phyloP scores from a whole-genome alignment of 30 jellyfish, hydroid and myxozoan genomes.

The Aurelia aurita complex sp. Pacific region DNA sequence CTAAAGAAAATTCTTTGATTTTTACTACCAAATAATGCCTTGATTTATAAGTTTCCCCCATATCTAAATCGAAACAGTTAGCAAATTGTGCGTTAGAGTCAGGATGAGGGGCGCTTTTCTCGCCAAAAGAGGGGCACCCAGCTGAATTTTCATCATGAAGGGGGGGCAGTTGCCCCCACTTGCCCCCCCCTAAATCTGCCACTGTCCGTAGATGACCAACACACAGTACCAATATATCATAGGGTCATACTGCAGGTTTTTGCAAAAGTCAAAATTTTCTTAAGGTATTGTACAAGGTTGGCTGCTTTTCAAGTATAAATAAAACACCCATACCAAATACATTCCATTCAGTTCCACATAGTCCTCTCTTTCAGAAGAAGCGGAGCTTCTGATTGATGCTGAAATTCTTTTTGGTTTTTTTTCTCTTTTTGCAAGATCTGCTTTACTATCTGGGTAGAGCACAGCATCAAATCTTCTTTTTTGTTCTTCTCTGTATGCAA shows the following conservation, averaged over 20 bases:
- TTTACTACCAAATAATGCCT: too few relatives aligned
- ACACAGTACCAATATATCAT: not conserved
- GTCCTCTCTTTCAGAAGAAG: not conserved
- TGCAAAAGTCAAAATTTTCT: not conserved
- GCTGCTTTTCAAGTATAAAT: too few relatives aligned
- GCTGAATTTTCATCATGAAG: too few relatives aligned
- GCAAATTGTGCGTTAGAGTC: too few relatives aligned
- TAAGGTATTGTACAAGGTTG: not conserved
- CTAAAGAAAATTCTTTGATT: too few relatives aligned
- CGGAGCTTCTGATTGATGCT: not conserved
- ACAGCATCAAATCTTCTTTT: slow-evolving; percentile 55
- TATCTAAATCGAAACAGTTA: too few relatives aligned
- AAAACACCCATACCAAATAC: slow-evolving; percentile 2
- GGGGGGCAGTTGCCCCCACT: too few relatives aligned
- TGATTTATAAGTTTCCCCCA: too few relatives aligned
- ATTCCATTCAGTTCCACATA: slow-evolving; percentile 19
- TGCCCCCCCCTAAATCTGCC: too few relatives aligned
- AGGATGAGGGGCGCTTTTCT: too few relatives aligned
- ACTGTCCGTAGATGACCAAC: too few relatives aligned
- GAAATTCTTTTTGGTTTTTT: not conserved
- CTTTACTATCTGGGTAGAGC: slow-evolving; percentile 26
- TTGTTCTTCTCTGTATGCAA: slow-evolving; percentile 64
- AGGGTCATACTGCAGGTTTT: not conserved
- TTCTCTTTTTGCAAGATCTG: not conserved
- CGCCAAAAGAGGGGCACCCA: too few relatives aligned